Conservation (phyloP, 2,888 invertebrate genomes). For the Chloroclysta siterata region DNA sequence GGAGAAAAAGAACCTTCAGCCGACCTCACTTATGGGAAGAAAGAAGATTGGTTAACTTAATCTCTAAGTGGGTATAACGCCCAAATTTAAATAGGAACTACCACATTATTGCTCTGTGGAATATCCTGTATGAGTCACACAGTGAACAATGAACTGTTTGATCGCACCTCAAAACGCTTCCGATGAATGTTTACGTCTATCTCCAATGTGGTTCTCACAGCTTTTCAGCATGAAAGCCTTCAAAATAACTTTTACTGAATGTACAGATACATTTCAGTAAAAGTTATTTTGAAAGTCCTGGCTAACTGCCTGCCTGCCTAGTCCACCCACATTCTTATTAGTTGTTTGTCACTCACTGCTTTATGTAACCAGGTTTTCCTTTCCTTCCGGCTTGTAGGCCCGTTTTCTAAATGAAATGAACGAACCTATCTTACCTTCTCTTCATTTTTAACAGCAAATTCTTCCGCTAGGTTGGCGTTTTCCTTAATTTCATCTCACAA, state of each 20-base stretch:
- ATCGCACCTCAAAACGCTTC: conserved; percentile 31
- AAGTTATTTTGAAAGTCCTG: neutral
- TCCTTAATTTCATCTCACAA: no score
- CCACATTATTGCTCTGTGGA: conserved; percentile 36
- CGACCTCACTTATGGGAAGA: no score
- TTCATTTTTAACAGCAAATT: no score
- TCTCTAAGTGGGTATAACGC: conserved; percentile 5
- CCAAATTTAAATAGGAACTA: conserved; percentile 42
- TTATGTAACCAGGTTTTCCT: conserved; percentile 8
- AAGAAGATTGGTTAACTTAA: neutral
- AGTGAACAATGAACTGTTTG: conserved; percentile 36
- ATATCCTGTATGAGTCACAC: conserved; percentile 38
- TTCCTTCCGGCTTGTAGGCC: conserved; percentile 4
- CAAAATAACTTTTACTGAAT: neutral
- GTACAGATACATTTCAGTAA: neutral
- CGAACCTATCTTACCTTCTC: neutral
- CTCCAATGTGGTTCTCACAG: conserved; percentile 6
- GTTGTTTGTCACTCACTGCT: neutral
- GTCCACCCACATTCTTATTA: conserved; percentile 1
- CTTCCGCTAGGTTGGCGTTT: no score
- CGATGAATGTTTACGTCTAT: conserved; percentile 26
- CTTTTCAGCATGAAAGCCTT: conserved; percentile 13
- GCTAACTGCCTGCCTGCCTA: neutral
- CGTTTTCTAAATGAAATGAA: neutral
- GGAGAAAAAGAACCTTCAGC: no score